phyloP scores from a whole-genome alignment of 2,113 vertebrate species.

The Chlorodrepanis virens region DNA sequence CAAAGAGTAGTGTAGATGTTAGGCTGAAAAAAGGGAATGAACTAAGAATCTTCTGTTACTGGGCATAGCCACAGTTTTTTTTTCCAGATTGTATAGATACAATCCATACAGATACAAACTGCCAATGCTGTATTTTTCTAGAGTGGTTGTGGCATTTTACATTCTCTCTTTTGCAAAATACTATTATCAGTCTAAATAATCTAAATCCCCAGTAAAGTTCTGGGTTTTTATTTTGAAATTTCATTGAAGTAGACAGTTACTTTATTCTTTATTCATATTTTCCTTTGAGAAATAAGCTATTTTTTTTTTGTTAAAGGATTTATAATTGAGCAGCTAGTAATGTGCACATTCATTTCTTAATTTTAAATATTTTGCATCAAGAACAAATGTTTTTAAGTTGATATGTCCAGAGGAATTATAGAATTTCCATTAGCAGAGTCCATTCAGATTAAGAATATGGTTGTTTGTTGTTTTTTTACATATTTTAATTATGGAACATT shows the following conservation, averaged over 20 bases:
- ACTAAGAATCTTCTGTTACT: background rate
- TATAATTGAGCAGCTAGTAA: background rate
- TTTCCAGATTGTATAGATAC: background rate
- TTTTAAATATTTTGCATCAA: background rate
- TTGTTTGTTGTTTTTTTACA: background rate
- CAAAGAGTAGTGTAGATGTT: background rate
- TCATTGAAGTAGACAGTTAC: background rate
- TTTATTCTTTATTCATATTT: background rate
- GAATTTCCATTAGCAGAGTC: background rate
- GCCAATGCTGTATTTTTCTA: background rate
- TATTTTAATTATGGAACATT: background rate
- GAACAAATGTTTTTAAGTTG: background rate
- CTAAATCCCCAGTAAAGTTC: background rate
- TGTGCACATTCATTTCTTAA: background rate
- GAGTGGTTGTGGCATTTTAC: background rate
- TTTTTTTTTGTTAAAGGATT: background rate
- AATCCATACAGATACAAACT: background rate
- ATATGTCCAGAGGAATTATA: background rate
- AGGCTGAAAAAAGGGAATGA: background rate
- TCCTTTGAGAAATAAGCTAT: background rate
- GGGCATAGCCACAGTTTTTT: background rate
- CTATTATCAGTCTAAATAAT: background rate
- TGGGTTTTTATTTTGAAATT: background rate
- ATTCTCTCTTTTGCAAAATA: background rate
- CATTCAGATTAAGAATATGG: background rate